Evolutionary conservation across 2,888 invertebrate genomes (phyloP).

Genomic region (Nephrocerus scutellatus): DNA sequence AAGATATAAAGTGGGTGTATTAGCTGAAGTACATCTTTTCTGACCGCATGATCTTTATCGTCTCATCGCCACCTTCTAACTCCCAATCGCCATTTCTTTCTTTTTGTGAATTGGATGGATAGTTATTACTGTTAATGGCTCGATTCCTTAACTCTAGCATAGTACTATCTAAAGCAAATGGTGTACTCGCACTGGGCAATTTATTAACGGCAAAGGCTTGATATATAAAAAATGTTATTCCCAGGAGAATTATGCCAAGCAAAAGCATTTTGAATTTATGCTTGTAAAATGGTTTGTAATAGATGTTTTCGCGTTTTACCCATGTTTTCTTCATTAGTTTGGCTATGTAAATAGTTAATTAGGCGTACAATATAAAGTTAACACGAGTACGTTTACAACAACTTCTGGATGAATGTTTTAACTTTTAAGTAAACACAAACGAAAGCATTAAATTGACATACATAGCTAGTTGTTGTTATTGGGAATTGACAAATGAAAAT

Average conservation of each 20-base stretch:
- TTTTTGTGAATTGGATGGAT: conserved; percentile 19
- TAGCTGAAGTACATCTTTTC: too few species aligned
- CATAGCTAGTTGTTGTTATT: too few species aligned
- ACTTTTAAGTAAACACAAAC: too few species aligned
- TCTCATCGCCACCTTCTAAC: conserved; percentile 16
- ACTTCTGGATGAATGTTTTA: too few species aligned
- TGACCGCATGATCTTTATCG: too few species aligned
- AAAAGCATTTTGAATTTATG: conserved; percentile 47
- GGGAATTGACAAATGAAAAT: too few species aligned
- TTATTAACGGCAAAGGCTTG: conserved; percentile 48
- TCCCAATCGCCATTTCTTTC: conserved; percentile 20
- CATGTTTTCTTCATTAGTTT: conserved; percentile 46
- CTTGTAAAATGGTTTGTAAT: conserved; percentile 47
- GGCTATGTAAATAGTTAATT: background rate
- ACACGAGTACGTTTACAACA: too few species aligned
- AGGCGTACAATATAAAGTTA: too few species aligned
- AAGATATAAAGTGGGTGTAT: background rate
- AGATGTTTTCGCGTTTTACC: conserved; percentile 47
- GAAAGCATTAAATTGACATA: too few species aligned
- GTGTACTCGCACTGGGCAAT: conserved; percentile 41
- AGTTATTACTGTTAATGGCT: conserved; percentile 24
- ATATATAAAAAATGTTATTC: conserved; percentile 42
- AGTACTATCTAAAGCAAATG: conserved; percentile 35
- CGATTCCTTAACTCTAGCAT: conserved; percentile 24
- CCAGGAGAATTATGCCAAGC: conserved; percentile 42